These are phyloP conservation scores for Aphodius sticticus DNA, from an alignment of 2,888 invertebrate genomes.

Conservation along the genomic window DNA sequence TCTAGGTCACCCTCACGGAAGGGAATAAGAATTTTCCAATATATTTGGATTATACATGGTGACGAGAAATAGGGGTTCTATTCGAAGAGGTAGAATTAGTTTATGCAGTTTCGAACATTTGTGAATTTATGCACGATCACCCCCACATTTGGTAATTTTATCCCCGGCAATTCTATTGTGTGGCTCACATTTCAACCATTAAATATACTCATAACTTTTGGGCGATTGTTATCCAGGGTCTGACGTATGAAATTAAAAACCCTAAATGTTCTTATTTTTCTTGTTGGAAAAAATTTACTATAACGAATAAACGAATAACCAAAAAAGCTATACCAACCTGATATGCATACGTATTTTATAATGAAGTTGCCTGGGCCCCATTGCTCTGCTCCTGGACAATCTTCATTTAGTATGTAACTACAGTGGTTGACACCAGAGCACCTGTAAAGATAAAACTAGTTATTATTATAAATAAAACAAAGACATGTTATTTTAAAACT, in stretches of 20 bases:
- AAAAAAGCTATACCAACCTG: conserved; percentile 64
- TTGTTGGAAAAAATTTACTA: too few species aligned
- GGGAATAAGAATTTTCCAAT: neutral
- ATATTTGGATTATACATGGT: conserved; percentile 13
- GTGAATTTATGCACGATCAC: conserved; percentile 27
- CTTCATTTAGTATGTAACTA: conserved; percentile 71
- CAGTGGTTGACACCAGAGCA: conserved; percentile 80
- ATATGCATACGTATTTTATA: conserved; percentile 78
- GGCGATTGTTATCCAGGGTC: too few species aligned
- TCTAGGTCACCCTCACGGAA: neutral
- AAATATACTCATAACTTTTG: conserved; percentile 13
- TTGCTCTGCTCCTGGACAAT: conserved; percentile 69
- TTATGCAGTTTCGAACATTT: conserved; percentile 44
- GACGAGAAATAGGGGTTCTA: conserved; percentile 34
- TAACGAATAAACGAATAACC: too few species aligned
- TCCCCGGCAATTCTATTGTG: neutral
- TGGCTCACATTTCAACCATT: neutral
- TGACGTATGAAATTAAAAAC: too few species aligned
- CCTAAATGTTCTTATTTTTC: too few species aligned
- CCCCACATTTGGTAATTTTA: neutral
- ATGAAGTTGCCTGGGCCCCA: conserved; percentile 74
- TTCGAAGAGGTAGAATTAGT: conserved; percentile 9
- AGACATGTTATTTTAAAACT: neutral
- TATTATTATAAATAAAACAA: neutral
- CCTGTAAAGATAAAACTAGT: conserved; percentile 60